Evolutionary conservation across 2,113 vertebrate species (phyloP).

Genomic region (Dipodomys stephensi): DNA sequence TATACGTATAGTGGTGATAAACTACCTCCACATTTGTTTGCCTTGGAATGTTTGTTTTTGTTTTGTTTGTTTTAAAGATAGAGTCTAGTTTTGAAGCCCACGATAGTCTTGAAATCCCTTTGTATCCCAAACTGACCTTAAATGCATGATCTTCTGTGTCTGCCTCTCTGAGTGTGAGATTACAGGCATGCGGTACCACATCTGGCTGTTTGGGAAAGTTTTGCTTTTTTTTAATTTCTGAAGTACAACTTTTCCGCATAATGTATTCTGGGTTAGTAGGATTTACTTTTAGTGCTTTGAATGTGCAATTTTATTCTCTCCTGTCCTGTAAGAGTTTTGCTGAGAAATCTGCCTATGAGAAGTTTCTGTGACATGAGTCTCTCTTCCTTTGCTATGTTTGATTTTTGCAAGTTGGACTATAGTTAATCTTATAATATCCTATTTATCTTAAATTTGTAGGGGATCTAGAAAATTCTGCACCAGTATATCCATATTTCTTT

Average conservation of each 20-base stretch:
- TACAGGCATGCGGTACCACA: too few relatives aligned
- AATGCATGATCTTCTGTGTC: not conserved
- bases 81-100: too few relatives aligned
- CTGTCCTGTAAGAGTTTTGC: not conserved
- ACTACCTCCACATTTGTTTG: not conserved
- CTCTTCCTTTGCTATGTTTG: not conserved
- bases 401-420: not conserved
- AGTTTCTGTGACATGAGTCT: not conserved
- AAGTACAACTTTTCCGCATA: not conserved
- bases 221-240: not conserved
- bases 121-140: not conserved
- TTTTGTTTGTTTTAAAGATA: not conserved
- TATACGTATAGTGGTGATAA: not conserved
- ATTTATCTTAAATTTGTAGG: not conserved
- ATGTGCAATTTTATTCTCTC: not conserved
- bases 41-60: not conserved
- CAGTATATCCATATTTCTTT: not conserved
- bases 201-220: not conserved
- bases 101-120: not conserved
- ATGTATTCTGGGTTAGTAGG: not conserved
- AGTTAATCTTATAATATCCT: not conserved
- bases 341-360: not conserved
- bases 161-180: too few relatives aligned
- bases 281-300: not conserved
- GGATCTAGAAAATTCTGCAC: not conserved